phyloP scores from a whole-genome alignment of 1,140 invertebrate species.

The Heliothis subflexa region DNA sequence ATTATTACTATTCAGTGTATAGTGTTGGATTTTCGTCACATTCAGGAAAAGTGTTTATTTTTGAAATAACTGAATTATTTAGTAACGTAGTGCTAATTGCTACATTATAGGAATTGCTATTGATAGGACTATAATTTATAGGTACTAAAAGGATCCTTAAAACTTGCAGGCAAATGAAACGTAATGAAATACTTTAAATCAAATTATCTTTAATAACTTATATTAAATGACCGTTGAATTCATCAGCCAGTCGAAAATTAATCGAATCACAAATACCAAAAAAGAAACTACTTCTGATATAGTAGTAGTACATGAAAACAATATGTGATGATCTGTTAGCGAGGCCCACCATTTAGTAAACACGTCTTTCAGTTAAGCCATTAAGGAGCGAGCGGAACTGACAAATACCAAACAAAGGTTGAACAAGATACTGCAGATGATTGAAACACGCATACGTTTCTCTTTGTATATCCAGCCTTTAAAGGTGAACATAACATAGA shows the following conservation, averaged over 20 bases:
- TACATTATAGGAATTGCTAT: too few relatives aligned
- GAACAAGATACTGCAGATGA: slow-evolving; percentile 31
- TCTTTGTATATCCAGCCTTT: slow-evolving; percentile 18
- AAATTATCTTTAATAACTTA: too few relatives aligned
- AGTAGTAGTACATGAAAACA: slow-evolving; percentile 1
- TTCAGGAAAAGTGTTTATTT: too few relatives aligned
- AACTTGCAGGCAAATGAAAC: too few relatives aligned
- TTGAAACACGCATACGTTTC: slow-evolving; percentile 29
- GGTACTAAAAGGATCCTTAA: too few relatives aligned
- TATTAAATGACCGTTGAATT: too few relatives aligned
- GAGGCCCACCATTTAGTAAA: slow-evolving; percentile 17
- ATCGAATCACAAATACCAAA: background rate
- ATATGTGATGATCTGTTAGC: slow-evolving; percentile 8
- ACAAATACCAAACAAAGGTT: slow-evolving; percentile 24
- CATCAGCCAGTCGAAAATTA: background rate
- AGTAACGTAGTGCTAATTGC: too few relatives aligned
- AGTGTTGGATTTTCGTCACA: too few relatives aligned
- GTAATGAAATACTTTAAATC: too few relatives aligned
- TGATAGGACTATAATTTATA: too few relatives aligned
- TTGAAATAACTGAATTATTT: background rate
- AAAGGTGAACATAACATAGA: background rate
- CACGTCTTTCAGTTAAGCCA: slow-evolving; percentile 32
- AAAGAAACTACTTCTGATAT: background rate
- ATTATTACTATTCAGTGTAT: too few relatives aligned
- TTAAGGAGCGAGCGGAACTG: slow-evolving; percentile 33